Base-by-base conservation (phyloP, 2,797 vertebrate species). In the Danio kyathit region DNA sequence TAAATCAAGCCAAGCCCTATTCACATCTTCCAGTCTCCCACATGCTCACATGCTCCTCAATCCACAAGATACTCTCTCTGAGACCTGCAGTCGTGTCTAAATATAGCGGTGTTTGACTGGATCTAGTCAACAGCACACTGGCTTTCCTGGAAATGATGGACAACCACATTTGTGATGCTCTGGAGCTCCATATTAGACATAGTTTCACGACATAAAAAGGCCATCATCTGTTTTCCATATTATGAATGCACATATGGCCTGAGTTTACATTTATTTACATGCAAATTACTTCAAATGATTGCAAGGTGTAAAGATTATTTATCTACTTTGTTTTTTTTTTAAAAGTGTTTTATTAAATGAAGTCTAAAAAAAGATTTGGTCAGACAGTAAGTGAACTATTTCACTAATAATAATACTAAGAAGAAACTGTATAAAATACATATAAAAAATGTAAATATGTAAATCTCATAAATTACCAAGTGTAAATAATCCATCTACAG, bases 111-210 rank as follows among this genome's bases (percentile, higher is more conserved):
- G 67, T 63, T 74, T 49, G 29, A 19, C 73, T 46, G 56, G 71
- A 54, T 81, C 81, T 78, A 71, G 21, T 78, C 57, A 86, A 66
- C 61, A 64, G 79, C 41, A 41, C 14, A 9, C 46, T 66, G 61
- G 44, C 72, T 71, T 82, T 82, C 84, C 69, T 77, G 65, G 86
- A 80, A 63, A 87, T 78, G 83, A 71, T 48, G 60, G 63, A 80
- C 76, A 83, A 74, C 79, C 82, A 69, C 57, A 71, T 82, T 61
- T 63, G 60, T 38, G 13, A 65, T 49, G 43, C 60, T 74, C 78
- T 64, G 38, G 49, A 80, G 69, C 59, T 64, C 49, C 40, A 51
- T 52, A 38, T 74, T 52, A 65, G 7, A 56, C 21, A 10, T 21
- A 49, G 78, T 78, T 13, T 16, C 17, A 76, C 12, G 10, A 76